Base-by-base conservation (phyloP, 2,888 invertebrate genomes). In the Xanthorhoe spadicearia region DNA sequence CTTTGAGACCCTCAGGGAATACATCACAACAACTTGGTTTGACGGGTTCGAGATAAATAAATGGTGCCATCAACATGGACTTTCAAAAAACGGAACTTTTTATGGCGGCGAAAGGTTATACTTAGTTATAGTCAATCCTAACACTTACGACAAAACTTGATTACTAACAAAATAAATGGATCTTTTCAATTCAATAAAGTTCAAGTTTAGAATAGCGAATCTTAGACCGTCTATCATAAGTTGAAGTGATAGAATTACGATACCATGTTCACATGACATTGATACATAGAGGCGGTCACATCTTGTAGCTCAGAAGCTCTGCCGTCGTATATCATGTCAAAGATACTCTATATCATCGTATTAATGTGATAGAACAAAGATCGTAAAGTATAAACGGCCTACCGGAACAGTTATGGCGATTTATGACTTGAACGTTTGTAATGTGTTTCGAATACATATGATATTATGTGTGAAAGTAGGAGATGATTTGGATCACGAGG, bases 311-410 rank as follows among this genome's bases (percentile, higher is more conserved):
- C 54, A 55, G 64, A 60, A 60, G 68, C 62, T 68, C 56, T 28
- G 54, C 50, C 18, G 58, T 62, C 68, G 54, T 69, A 64, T 62
- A 68, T 70, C 69, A 68, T 53, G 61, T 59, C 66, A 18, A 49
- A 61, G 43, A 51, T 58, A 60, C 63, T 61, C 38, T 48, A 49
- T 38, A 18, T 43, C 19, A n/a, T 51, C n/a, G 49, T 54, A 32
- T 56, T 64, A 6, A 19, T 38, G 38, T 19, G 60, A 60, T 64
- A 60, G 18, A n/a, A 32, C 53, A 43, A 48, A 28, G 59, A 54
- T 53, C 57, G 57, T 66, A 66, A 58, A 58, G 54, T 58, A 58
- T 57, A 51, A 52, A 38, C 3, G 43, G 17, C 23, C 52, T 61
- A 50, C 57, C 49, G 46, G 28, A 57, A 18, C 23, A 56, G n/a